Conservation (phyloP, 2,113 vertebrate species). For the Ahaetulla prasina region DNA sequence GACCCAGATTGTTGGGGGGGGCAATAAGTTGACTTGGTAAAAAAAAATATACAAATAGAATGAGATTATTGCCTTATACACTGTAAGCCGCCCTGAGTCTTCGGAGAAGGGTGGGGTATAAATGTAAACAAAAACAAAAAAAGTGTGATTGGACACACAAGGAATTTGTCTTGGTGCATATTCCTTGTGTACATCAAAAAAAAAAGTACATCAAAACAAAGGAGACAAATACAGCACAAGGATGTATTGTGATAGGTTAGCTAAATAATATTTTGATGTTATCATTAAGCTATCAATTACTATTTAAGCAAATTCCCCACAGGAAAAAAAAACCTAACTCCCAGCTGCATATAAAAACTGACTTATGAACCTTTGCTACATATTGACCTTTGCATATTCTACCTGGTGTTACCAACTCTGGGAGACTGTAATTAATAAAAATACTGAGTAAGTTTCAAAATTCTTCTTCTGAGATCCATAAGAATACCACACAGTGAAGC, state of each 20-base stretch:
- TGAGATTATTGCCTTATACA: no score
- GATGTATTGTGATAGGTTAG: background rate
- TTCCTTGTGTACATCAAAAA: no score
- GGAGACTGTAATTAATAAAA: background rate
- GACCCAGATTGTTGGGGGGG: no score
- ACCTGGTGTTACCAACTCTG: background rate
- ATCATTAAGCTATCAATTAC: background rate
- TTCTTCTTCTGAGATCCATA: background rate
- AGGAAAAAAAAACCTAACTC: background rate
- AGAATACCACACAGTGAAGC: background rate
- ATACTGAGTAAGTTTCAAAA: background rate
- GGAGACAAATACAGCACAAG: background rate
- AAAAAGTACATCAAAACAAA: background rate
- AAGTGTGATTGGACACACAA: no score
- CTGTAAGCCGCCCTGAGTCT: no score
- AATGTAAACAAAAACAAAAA: no score
- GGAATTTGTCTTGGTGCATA: no score
- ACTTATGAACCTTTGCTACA: background rate
- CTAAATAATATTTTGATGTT: background rate
- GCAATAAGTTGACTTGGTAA: no score
- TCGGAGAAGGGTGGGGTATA: no score
- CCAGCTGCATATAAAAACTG: background rate
- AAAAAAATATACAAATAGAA: no score
- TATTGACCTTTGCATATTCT: background rate
- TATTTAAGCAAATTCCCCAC: background rate